Percentiles rank a stretch among this genome's conserved stretches.
These are phyloP conservation scores for Diprion similis DNA, from an alignment of 1,140 invertebrate genomes.

Conservation along the genomic window DNA sequence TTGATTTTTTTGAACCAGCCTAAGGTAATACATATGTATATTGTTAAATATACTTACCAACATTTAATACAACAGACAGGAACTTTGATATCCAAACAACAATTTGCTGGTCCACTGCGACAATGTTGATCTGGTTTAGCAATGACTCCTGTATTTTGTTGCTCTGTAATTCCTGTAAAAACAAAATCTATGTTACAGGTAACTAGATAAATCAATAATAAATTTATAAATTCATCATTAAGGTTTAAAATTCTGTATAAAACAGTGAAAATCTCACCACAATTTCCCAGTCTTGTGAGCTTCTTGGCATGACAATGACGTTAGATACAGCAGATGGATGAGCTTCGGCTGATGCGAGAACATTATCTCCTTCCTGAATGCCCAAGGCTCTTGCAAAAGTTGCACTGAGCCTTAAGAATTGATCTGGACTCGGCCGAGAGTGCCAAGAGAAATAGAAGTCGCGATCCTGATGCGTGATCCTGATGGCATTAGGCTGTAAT, in stretches of 20 bases:
- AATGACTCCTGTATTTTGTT: slow-evolving; percentile 50
- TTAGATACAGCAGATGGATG: slow-evolving; percentile 39
- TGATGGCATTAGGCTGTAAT: slow-evolving; percentile 45
- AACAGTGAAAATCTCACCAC: slow-evolving; percentile 42
- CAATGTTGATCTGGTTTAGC: slow-evolving; percentile 50
- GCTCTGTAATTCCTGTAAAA: slow-evolving; percentile 47
- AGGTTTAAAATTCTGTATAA: slow-evolving; percentile 13
- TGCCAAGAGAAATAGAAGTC: slow-evolving; percentile 48
- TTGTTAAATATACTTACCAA: slow-evolving; percentile 39
- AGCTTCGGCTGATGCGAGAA: slow-evolving; percentile 41
- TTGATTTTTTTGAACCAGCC: no score
- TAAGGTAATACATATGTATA: no score
- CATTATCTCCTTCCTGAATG: slow-evolving; percentile 49
- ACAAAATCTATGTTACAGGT: slow-evolving; percentile 7
- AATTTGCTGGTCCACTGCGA: slow-evolving; percentile 47
- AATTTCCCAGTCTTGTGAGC: slow-evolving; percentile 65
- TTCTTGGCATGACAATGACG: slow-evolving; percentile 51
- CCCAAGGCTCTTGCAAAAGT: slow-evolving; percentile 53
- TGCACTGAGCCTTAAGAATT: slow-evolving; percentile 47
- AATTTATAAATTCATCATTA: background rate
- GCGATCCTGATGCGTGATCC: slow-evolving; percentile 38
- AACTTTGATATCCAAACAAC: slow-evolving; percentile 55
- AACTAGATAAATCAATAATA: slow-evolving; percentile 14
- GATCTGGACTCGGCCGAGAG: slow-evolving; percentile 28
- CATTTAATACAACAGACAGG: slow-evolving; percentile 43